Percentiles rank a stretch among this genome's conserved stretches.
phyloP scores from a whole-genome alignment of 2,888 invertebrate species.

The Panzeria rudis region DNA sequence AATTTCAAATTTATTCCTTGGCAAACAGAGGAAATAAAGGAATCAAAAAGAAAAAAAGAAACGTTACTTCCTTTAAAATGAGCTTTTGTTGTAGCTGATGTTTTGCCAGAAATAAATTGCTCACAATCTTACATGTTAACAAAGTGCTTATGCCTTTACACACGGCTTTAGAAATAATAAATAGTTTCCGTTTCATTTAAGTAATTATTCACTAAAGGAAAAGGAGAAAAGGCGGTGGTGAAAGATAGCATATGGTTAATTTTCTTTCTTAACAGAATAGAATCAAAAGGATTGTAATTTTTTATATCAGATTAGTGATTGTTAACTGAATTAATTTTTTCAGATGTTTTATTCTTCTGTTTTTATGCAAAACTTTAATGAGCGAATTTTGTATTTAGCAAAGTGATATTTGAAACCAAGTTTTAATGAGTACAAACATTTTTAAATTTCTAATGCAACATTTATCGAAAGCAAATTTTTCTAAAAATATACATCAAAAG shows the following conservation, averaged over 20 bases:
- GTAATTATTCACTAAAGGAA: background rate
- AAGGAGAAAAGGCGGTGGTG: background rate
- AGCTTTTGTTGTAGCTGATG: background rate
- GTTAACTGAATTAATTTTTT: background rate
- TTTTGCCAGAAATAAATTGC: slow-evolving; percentile 3
- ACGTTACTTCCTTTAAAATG: background rate
- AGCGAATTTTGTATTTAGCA: too few species aligned
- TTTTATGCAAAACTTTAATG: too few species aligned
- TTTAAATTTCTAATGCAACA: too few species aligned
- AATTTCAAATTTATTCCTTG: background rate
- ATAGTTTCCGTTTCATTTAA: background rate
- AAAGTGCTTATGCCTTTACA: background rate
- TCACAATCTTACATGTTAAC: background rate
- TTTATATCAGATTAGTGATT: background rate
- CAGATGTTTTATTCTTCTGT: background rate
- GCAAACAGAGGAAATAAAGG: background rate
- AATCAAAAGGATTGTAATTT: background rate
- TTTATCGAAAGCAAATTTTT: too few species aligned
- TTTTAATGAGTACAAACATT: too few species aligned
- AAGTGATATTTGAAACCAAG: too few species aligned
- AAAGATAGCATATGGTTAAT: background rate
- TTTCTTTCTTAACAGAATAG: background rate
- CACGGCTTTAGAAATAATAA: background rate
- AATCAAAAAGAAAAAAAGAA: background rate
- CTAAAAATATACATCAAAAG: too few species aligned